Evolutionary conservation across 2,113 vertebrate species (phyloP), one percentile per base, ranked within the genome.

Genomic region (Gasterosteus nipponicus): DNA sequence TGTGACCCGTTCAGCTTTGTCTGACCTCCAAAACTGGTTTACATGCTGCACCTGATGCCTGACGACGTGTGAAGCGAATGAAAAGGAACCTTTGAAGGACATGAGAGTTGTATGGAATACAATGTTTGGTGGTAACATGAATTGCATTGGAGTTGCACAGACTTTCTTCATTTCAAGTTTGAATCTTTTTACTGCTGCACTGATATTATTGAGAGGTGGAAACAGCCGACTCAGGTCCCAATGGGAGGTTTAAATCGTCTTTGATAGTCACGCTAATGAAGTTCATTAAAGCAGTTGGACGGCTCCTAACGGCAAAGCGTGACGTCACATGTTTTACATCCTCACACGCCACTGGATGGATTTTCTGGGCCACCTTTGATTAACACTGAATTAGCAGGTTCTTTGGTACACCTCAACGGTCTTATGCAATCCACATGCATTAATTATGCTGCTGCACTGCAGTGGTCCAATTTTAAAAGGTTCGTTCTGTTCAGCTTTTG

Each of bases 271-370:
- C 5, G 18, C 18, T 77, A 62, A 75, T 63, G 19, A 68, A 33
- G 59, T 80, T 60, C 75, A 79, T 85, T 57, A 69, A 73, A 80
- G 71, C 77, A 42, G 38, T 18, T 57, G n/a, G 82, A 49, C 33
- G 58, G 53, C 59, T 80, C 41, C 75, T 69, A 42, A 14, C 66
- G 68, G 67, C 49, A 29, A 38, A 58, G 22, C 11, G 59, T 81
- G 10, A 18, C 39, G 31, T 66, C 42, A 56, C 18, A 56, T 16
- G 19, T 84, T 69, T 70, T 58, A 60, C 44, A 44, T 64, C 75
- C 12, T 38, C 2, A 39, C 16, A 61, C 29, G 1, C 11, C 22
- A n/a, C 26, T 31, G 53, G 11, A 46, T 62, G 15, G 5, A 14
- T 63, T 38, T 38, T 42, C 70, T 22, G 12, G 16, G 10, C 31